Percentiles rank a stretch among this genome's conserved stretches.
These are phyloP conservation scores for Procavia capensis DNA, from an alignment of 2,113 vertebrate species.

Conservation along the genomic window DNA sequence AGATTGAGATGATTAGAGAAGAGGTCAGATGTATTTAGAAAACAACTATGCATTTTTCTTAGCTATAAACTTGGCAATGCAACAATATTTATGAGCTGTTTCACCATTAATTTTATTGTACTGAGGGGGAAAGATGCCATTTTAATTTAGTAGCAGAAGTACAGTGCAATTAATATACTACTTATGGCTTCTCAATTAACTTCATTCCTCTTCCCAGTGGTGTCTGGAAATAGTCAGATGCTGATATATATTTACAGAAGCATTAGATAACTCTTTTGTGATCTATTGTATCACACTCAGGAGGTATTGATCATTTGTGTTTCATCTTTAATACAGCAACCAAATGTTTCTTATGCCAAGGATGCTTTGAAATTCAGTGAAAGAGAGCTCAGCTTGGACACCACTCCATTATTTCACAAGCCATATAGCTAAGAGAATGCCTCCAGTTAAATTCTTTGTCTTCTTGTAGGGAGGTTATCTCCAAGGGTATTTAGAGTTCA, in stretches of 20 bases:
- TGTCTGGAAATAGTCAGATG: not conserved
- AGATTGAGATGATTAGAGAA: not conserved
- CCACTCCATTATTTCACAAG: not conserved
- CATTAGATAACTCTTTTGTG: not conserved
- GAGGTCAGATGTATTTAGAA: not conserved
- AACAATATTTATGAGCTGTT: not conserved
- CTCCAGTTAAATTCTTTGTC: not conserved
- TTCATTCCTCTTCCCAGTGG: not conserved
- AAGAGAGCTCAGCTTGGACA: not conserved
- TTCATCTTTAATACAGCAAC: not conserved
- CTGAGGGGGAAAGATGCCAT: no score
- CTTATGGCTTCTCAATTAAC: not conserved
- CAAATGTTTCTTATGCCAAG: not conserved
- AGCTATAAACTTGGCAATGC: not conserved
- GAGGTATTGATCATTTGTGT: not conserved
- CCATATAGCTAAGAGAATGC: not conserved
- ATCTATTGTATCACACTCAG: not conserved
- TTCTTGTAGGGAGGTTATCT: not conserved
- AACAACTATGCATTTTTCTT: not conserved
- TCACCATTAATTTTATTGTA: not conserved
- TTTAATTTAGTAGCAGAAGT: not conserved
- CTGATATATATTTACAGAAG: not conserved
- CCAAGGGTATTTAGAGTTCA: not conserved
- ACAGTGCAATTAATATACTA: not conserved
- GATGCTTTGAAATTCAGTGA: not conserved